These are phyloP conservation scores for Plusia festucae DNA, from an alignment of 2,888 invertebrate genomes.

Conservation along the genomic window DNA sequence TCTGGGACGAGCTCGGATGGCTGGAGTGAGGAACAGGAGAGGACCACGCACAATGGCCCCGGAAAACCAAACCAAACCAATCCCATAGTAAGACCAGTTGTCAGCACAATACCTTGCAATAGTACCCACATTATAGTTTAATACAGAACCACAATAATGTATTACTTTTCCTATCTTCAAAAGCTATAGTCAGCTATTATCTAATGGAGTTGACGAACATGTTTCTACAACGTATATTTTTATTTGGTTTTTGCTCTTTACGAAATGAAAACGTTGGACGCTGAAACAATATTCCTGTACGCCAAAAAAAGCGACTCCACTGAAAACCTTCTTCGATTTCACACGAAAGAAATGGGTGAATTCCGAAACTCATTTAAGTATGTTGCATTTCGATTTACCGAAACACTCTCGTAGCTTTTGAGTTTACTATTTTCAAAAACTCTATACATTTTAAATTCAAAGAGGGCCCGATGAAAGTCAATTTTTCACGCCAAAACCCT, in stretches of 20 bases:
- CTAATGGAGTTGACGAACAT: constrained; percentile 1
- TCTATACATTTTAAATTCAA: constrained; percentile 21
- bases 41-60: too few relatives aligned
- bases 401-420: not conserved
- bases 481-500: constrained; percentile 51
- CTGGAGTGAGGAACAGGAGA: too few relatives aligned
- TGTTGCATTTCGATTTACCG: not conserved
- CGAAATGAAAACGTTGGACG: constrained; percentile 2
- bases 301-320: not conserved
- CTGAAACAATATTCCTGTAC: not conserved
- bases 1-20: too few relatives aligned
- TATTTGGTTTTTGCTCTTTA: constrained; percentile 1
- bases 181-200: not conserved
- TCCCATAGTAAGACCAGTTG: too few relatives aligned
- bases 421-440: not conserved
- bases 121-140: not conserved
- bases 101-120: too few relatives aligned
- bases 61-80: too few relatives aligned
- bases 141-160: not conserved
- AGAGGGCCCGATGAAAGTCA: constrained; percentile 24
- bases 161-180: not conserved
- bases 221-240: not conserved
- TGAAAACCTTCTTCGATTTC: not conserved
- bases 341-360: not conserved
- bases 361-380: not conserved